A percentile compares a stretch with the other conserved stretches of the same genome.
Evolutionary conservation across 2,113 vertebrate species (phyloP).

Genomic region (Numenius arquata): DNA sequence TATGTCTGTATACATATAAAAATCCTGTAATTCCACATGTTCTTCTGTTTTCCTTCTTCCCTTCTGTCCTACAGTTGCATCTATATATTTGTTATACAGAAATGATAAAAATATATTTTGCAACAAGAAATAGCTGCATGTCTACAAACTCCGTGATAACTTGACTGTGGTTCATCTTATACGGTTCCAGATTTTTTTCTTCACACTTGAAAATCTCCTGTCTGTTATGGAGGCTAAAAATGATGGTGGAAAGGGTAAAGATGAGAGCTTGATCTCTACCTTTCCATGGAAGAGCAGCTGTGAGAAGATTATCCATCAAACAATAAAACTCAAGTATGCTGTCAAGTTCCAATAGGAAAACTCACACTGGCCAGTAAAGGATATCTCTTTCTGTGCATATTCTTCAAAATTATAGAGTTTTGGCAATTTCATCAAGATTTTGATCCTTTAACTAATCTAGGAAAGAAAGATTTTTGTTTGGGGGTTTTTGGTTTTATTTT

Average conservation of each 20-base stretch:
- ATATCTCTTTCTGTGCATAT: not conserved
- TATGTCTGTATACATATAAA: not conserved
- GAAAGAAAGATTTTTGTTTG: fast-evolving
- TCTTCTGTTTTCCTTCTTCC: not conserved
- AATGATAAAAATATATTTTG: not conserved
- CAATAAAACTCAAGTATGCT: not conserved
- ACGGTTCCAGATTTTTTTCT: not conserved
- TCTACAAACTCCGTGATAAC: not conserved
- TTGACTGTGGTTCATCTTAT: not conserved
- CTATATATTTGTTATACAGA: not conserved
- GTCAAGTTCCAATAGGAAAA: not conserved
- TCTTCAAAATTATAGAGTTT: not conserved
- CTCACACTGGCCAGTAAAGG: not conserved
- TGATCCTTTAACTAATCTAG: not conserved
- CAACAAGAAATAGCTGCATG: not conserved
- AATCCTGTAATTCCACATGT: not conserved
- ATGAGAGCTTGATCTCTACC: not conserved
- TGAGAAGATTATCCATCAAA: not conserved
- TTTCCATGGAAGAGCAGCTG: not conserved
- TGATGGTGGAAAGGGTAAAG: not conserved
- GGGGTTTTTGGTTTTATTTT: not conserved
- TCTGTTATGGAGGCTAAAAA: not conserved
- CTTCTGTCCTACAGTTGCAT: not conserved
- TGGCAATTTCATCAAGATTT: not conserved
- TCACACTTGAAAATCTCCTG: not conserved